phyloP scores from a whole-genome alignment of 2,113 vertebrate genomes.

The Petromus typicus region DNA sequence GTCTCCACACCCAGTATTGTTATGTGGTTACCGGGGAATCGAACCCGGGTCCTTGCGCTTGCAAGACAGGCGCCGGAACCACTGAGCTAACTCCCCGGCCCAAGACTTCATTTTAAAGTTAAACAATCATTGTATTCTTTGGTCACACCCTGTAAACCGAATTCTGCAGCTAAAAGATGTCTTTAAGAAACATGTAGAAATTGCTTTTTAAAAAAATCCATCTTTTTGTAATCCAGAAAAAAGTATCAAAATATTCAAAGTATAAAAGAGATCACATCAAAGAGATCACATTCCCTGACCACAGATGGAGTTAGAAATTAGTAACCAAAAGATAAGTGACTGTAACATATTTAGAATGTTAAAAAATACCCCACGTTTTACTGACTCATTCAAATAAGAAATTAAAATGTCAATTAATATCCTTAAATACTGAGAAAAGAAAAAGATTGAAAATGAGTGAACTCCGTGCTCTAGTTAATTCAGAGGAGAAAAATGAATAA shows the following conservation, averaged over 20 bases:
- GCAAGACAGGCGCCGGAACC: no score
- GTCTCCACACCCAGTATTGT: no score
- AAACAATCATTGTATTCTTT: no score
- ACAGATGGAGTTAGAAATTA: slow-evolving; percentile 3
- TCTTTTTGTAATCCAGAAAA: background rate
- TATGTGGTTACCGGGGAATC: no score
- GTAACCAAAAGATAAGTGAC: background rate
- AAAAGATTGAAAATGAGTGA: background rate
- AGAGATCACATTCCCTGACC: background rate
- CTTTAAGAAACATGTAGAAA: background rate
- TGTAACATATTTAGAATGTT: background rate
- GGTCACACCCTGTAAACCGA: background rate
- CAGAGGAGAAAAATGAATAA: background rate
- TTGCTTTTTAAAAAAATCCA: background rate
- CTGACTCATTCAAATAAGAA: slow-evolving; percentile 7
- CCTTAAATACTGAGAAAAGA: background rate
- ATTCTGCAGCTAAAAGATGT: background rate
- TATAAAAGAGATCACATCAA: background rate
- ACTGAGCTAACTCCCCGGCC: no score
- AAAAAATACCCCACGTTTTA: background rate
- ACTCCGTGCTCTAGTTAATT: background rate
- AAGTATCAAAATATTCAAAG: background rate
- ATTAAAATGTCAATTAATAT: background rate
- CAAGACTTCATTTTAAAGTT: no score
- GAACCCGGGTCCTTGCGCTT: no score